Conservation (phyloP, 2,797 vertebrate genomes). For the Zalophus californianus region DNA sequence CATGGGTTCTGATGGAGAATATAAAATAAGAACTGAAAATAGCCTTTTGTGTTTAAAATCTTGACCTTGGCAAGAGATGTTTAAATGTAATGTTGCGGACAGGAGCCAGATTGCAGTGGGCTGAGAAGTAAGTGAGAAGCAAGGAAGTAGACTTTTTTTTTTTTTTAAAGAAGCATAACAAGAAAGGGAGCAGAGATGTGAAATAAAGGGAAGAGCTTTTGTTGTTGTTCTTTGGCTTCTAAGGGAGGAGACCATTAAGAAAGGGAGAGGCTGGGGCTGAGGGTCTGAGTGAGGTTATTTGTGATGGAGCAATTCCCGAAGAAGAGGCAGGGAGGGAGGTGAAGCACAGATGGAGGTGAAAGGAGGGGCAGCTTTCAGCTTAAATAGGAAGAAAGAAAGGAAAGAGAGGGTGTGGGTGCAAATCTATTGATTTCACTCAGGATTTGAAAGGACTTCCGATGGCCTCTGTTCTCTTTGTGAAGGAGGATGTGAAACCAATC, state of each 20-base stretch:
- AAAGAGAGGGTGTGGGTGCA: not conserved
- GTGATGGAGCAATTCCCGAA: not conserved
- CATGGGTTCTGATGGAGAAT: not conserved
- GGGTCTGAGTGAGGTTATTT: not conserved
- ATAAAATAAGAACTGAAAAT: not conserved
- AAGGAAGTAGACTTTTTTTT: not conserved
- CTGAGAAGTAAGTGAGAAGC: not conserved
- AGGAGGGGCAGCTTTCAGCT: not conserved
- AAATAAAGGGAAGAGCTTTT: not conserved
- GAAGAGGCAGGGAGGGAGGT: not conserved
- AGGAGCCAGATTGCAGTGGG: not conserved
- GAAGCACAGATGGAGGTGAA: not conserved
- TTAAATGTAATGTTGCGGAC: not conserved
- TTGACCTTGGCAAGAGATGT: slow-evolving; percentile 40
- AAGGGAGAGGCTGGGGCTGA: not conserved
- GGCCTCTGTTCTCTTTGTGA: slow-evolving; percentile 11
- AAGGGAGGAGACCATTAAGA: not conserved
- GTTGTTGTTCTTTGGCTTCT: not conserved
- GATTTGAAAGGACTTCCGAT: not conserved
- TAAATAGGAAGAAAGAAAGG: slow-evolving; percentile 54
- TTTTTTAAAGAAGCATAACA: not conserved
- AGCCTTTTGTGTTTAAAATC: slow-evolving; percentile 21
- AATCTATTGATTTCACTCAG: not conserved
- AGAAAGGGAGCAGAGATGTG: not conserved
- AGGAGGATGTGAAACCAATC: not conserved